phyloP scores from a whole-genome alignment of 2,113 vertebrate species.

The Alaudala cheleensis region DNA sequence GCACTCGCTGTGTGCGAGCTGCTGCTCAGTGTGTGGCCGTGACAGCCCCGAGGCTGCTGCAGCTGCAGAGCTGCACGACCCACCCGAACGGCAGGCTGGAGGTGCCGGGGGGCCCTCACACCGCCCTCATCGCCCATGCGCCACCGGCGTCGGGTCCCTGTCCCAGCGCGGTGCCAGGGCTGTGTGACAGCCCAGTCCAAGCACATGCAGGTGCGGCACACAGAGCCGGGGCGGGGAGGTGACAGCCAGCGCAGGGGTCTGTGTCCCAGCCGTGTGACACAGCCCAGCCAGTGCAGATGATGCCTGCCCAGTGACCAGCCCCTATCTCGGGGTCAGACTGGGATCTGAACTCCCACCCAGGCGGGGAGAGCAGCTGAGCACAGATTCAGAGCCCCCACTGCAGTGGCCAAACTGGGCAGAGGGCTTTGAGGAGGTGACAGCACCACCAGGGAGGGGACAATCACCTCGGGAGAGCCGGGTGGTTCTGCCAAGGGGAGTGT shows the following conservation, averaged over 20 bases:
- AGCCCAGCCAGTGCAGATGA: background rate
- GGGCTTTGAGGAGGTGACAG: background rate
- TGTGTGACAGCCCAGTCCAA: background rate
- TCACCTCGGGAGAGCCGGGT: fast-evolving
- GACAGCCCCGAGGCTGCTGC: background rate
- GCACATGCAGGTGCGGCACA: background rate
- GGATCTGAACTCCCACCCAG: background rate
- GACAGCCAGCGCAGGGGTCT: background rate
- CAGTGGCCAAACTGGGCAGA: background rate
- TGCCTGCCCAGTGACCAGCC: background rate
- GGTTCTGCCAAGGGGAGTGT: fast-evolving
- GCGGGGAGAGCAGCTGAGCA: background rate
- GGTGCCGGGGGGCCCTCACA: background rate
- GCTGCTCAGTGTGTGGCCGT: background rate
- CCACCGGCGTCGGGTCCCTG: fast-evolving
- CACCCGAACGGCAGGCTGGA: fast-evolving
- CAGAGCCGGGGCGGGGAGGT: fast-evolving
- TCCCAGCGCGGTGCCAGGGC: background rate
- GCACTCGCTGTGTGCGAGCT: background rate
- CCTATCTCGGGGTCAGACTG: fast-evolving
- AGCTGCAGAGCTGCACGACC: background rate
- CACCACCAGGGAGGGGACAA: background rate
- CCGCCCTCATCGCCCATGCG: fast-evolving
- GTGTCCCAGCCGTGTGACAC: background rate
- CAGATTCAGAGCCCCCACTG: background rate